A percentile compares a stretch with the other conserved stretches of the same genome.
Evolutionary conservation across 2,888 invertebrate genomes (phyloP).

Genomic region (Dicyrtomina minuta): DNA sequence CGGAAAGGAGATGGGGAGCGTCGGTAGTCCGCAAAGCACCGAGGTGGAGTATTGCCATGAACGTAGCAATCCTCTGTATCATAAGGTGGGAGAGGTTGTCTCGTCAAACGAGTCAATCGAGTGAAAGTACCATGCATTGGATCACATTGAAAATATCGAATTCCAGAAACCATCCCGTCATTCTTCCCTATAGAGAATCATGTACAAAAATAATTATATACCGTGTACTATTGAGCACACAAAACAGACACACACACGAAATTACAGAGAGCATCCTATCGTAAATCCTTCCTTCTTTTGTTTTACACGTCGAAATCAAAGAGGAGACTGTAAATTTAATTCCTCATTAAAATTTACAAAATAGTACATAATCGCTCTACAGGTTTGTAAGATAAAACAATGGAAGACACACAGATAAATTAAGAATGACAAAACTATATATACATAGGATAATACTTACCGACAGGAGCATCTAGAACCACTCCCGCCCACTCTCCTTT

Average conservation of each 20-base stretch:
- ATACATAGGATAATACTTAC: constrained; percentile 66
- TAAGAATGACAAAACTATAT: too few relatives aligned
- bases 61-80: constrained; percentile 55
- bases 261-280: too few relatives aligned
- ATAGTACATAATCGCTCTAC: too few relatives aligned
- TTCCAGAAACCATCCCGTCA: constrained; percentile 90
- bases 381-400: too few relatives aligned
- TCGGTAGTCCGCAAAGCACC: constrained; percentile 22
- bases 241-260: too few relatives aligned
- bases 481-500: constrained; percentile 98
- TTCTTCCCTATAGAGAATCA: constrained; percentile 75
- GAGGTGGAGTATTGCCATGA: constrained; percentile 38
- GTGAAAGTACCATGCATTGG: constrained; percentile 92
- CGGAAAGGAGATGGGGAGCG: constrained; percentile 52
- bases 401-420: too few relatives aligned
- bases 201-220: too few relatives aligned
- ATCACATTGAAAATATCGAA: constrained; percentile 90
- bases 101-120: constrained; percentile 76
- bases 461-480: constrained; percentile 90
- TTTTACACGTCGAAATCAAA: background rate
- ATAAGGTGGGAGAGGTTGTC: constrained; percentile 63
- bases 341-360: too few relatives aligned
- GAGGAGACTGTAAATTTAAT: background rate
- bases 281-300: too few relatives aligned
- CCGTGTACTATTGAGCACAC: too few relatives aligned